Evolutionary conservation across 2,888 invertebrate genomes (phyloP).

Genomic region (Lutraria lutraria): DNA sequence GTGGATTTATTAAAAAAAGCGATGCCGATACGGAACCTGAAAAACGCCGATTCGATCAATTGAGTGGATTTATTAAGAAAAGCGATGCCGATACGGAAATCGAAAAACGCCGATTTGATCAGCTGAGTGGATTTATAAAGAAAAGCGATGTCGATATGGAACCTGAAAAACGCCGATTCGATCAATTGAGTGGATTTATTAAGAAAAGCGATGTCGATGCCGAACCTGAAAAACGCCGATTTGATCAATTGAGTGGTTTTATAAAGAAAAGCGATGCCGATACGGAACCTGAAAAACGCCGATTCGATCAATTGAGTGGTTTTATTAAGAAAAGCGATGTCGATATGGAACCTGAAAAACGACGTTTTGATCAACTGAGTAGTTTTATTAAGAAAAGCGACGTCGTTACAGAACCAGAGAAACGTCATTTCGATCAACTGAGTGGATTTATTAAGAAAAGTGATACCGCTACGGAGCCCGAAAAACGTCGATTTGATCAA

Average conservation of each 20-base stretch:
- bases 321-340: conserved; percentile 28
- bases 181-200: conserved; percentile 52
- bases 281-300: neutral
- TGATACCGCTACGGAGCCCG: neutral
- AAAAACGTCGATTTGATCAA: neutral
- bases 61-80: conserved; percentile 43
- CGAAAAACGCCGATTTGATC: conserved; percentile 43
- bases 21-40: neutral
- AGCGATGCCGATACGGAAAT: conserved; percentile 8
- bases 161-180: conserved; percentile 27
- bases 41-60: conserved; percentile 30
- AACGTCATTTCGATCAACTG: conserved; percentile 26
- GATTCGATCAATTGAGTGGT: conserved; percentile 1
- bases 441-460: conserved; percentile 56
- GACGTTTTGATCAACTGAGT: neutral
- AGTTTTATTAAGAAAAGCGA: conserved; percentile 42
- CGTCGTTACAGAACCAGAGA: neutral
- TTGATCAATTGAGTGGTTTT: conserved; percentile 16
- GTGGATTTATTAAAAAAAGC: conserved; percentile 19
- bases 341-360: neutral
- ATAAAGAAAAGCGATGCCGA: conserved; percentile 16
- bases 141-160: conserved; percentile 21
- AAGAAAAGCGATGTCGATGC: conserved; percentile 37
- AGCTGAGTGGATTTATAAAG: conserved; percentile 47
- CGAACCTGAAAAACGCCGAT: neutral